Base-by-base conservation (phyloP, 2,797 vertebrate species). In the Moxostoma hubbsi region DNA sequence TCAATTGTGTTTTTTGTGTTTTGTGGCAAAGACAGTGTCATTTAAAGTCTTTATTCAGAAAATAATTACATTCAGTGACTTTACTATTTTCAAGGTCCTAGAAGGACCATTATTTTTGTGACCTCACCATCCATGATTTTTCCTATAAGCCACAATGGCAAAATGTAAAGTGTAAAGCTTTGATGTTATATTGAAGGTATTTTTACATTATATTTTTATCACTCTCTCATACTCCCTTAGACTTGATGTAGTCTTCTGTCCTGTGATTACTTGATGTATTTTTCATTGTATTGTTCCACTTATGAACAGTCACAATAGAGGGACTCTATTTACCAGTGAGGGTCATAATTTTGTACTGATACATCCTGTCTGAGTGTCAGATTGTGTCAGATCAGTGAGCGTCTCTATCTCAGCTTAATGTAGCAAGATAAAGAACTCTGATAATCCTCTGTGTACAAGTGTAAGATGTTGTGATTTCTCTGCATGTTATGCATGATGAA, bases 401-500 rank as follows among this genome's bases (percentile, higher is more conserved):
- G 53, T 68, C 61, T 67, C 63, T 63, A 78, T 78, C 75, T 78
- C 69, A 62, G 75, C 73, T 74, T 69, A 71, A 73, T 55, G 70
- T 36, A 67, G 64, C 43, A 45, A 63, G 80, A 82, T 82, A 82
- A 82, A 65, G 57, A 58, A 65, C 63, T 64, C 43, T 69, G 65
- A 74, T 83, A 80, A 80, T 83, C 77, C 77, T 76, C 73, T 73
- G 36, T 36, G 54, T 72, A 74, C 74, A 76, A 65, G 69, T 74
- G 64, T 81, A 78, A 61, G 15, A 45, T 47, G 16, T 47, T 61
- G 47, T 47, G 69, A 62, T 72, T 63, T 76, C 46, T 47, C 49
- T 62, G 58, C 63, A 55, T 51, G 46, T 53, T 73, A 66, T 64
- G 66, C 73, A 62, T 75, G 61, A 80, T 63, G 57, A 68, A 80